Evolutionary conservation across 2,888 invertebrate genomes (phyloP).

Genomic region (Agonum fuliginosum): DNA sequence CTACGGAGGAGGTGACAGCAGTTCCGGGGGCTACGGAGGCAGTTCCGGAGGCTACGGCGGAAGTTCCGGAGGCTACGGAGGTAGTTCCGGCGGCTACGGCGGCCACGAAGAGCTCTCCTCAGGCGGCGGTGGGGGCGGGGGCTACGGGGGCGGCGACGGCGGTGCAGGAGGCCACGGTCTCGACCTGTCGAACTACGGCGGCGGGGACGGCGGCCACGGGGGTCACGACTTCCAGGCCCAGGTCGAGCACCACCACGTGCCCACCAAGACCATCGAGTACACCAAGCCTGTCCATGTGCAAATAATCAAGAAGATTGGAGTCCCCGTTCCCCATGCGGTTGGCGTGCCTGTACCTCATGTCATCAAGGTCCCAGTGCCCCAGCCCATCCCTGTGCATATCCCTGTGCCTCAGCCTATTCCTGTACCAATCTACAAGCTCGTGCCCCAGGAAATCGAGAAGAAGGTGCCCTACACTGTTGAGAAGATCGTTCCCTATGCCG

Average conservation of each 20-base stretch:
- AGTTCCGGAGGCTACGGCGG: conserved; percentile 60
- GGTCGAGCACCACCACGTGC: conserved; percentile 75
- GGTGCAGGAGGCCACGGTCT: conserved; percentile 75
- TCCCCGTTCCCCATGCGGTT: conserved; percentile 84
- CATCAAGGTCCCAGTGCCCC: conserved; percentile 83
- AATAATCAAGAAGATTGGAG: conserved; percentile 82
- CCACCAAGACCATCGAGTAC: conserved; percentile 80
- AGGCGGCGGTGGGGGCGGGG: conserved; percentile 59
- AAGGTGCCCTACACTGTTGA: conserved; percentile 85
- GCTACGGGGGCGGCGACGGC: conserved; percentile 62
- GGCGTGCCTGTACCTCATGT: conserved; percentile 83
- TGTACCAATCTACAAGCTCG: conserved; percentile 83
- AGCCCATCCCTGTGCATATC: conserved; percentile 84
- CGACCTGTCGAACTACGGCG: conserved; percentile 61
- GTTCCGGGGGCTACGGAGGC: conserved; percentile 73
- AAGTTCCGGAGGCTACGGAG: conserved; percentile 67
- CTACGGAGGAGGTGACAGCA: conserved; percentile 68
- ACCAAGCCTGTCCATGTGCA: conserved; percentile 82
- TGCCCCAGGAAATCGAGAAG: conserved; percentile 83
- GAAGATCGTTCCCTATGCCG: conserved; percentile 82
- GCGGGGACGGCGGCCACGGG: conserved; percentile 65
- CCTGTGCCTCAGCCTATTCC: conserved; percentile 83
- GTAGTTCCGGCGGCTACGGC: conserved; percentile 68
- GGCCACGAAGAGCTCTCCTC: conserved; percentile 68
- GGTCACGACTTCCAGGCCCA: conserved; percentile 74